Evolutionary conservation across 2,113 vertebrate species (phyloP).

Genomic region (Hemicordylus capensis): DNA sequence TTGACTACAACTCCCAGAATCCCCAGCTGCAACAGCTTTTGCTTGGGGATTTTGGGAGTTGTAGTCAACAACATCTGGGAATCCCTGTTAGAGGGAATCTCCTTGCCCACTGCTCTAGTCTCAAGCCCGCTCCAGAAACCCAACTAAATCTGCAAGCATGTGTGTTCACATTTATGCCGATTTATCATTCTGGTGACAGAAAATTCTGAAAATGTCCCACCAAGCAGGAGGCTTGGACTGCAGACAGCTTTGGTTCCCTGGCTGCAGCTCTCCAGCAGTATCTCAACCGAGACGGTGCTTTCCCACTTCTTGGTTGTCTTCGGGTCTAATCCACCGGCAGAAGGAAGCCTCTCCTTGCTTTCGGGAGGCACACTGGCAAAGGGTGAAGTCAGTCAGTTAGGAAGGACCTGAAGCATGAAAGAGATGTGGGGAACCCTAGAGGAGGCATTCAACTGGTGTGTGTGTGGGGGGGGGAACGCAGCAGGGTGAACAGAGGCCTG

Average conservation of each 20-base stretch:
- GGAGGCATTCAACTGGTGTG: background rate
- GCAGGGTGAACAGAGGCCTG: background rate
- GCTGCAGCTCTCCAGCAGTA: too few species aligned
- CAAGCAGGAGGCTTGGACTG: background rate
- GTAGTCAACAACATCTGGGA: too few species aligned
- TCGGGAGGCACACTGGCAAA: background rate
- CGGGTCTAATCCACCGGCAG: background rate
- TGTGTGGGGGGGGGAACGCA: background rate
- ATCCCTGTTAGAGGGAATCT: too few species aligned
- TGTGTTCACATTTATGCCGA: background rate
- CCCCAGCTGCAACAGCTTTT: too few species aligned
- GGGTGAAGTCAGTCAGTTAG: background rate
- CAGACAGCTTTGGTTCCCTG: background rate
- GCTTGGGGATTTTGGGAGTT: too few species aligned
- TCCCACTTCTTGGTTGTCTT: background rate
- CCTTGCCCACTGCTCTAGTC: too few species aligned
- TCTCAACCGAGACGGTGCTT: too few species aligned
- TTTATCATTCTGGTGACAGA: background rate
- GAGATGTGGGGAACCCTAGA: background rate
- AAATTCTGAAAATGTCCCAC: background rate
- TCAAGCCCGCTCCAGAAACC: too few species aligned
- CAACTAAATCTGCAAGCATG: background rate
- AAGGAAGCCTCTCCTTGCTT: background rate
- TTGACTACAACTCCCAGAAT: too few species aligned
- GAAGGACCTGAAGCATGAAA: background rate